Evolutionary conservation across 2,888 invertebrate genomes (phyloP), one percentile per base, ranked within the genome.

Genomic region (Apomyelois bistriatella): DNA sequence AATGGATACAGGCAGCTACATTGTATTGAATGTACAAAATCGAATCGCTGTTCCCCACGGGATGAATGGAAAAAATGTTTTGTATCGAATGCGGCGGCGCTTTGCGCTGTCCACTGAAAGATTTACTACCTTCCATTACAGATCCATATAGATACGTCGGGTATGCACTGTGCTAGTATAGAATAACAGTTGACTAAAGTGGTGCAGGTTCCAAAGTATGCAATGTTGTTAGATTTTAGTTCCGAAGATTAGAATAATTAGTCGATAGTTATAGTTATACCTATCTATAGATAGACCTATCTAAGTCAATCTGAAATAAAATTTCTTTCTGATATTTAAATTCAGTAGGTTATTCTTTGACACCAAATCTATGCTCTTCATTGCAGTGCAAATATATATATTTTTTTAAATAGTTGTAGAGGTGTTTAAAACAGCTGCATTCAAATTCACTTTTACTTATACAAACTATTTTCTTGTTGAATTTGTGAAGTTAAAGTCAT

Each of bases 61-160:
- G 66, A 61, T 74, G 70, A 77, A 81, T 78, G 76, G 68, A 79
- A 83, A 82, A 85, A 84, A 82, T 79, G 75, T 78, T 79, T 80
- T 79, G 78, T 79, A 74, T 72, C 68, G 65, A 78, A 65, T 63
- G 61, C 62, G 65, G 71, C 65, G 58, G 55, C 66, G 74, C 71
- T 75, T 68, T 71, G 72, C 69, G 72, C 75, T 83, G 85, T 81
- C 82, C 81, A 74, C 73, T 74, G 74, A 69, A 78, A 85, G 85
- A 86, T 87, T 85, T 87, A 86, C 82, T 77, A 64, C 79, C 62
- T 77, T 76, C 85, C 85, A 86, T 85, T 86, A 83, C 76, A 69
- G 72, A 64, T 70, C 58, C 68, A 68, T 70, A 66, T 67, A 63
- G 58, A 52, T 65, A 58, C 53, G 60, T 52, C 59, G 43, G 53